These are phyloP conservation scores for Scolanthus callimorphus DNA, from an alignment of 92 coral and sea anemone genomes.

Conservation along the genomic window DNA sequence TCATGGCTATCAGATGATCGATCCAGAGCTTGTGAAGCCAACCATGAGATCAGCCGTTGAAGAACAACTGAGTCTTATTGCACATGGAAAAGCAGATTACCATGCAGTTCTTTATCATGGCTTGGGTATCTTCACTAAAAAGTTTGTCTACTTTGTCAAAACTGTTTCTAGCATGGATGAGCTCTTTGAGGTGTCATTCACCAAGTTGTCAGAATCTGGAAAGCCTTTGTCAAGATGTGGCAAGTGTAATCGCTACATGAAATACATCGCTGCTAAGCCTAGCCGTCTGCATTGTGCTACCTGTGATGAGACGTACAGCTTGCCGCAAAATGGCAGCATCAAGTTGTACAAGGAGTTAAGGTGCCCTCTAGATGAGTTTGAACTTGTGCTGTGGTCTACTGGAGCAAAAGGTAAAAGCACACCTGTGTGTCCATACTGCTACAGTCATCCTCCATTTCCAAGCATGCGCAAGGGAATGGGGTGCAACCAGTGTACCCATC, in stretches of 20 bases:
- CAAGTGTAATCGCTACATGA: slow-evolving; percentile 94
- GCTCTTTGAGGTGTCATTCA: slow-evolving; percentile 96
- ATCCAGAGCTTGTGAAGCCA: slow-evolving; percentile 88
- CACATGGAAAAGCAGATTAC: slow-evolving; percentile 85
- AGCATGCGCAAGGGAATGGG: slow-evolving; percentile 99
- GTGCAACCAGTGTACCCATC: slow-evolving; percentile 93
- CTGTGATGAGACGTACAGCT: slow-evolving; percentile 97
- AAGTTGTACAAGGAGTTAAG: slow-evolving; percentile 90
- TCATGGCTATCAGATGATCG: slow-evolving; percentile 98
- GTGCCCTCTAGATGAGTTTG: slow-evolving; percentile 98
- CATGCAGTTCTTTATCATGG: slow-evolving; percentile 80
- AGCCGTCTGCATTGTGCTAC: slow-evolving; percentile 87
- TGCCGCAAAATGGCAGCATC: slow-evolving; percentile 98
- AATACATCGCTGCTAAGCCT: slow-evolving; percentile 93
- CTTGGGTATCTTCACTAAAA: slow-evolving; percentile 70
- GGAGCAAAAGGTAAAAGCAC: slow-evolving; percentile 95
- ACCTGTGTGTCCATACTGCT: slow-evolving; percentile 94
- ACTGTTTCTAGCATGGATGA: slow-evolving; percentile 96
- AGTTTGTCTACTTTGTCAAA: slow-evolving; percentile 78
- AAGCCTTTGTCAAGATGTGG: slow-evolving; percentile 96
- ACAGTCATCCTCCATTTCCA: slow-evolving; percentile 97
- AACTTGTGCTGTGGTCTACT: slow-evolving; percentile 94
- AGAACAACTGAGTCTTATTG: slow-evolving; percentile 89
- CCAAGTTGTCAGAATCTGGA: slow-evolving; percentile 87
- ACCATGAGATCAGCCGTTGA: slow-evolving; percentile 99